Evolutionary conservation across 2,113 vertebrate species (phyloP).

Genomic region (Cheirogaleus medius): DNA sequence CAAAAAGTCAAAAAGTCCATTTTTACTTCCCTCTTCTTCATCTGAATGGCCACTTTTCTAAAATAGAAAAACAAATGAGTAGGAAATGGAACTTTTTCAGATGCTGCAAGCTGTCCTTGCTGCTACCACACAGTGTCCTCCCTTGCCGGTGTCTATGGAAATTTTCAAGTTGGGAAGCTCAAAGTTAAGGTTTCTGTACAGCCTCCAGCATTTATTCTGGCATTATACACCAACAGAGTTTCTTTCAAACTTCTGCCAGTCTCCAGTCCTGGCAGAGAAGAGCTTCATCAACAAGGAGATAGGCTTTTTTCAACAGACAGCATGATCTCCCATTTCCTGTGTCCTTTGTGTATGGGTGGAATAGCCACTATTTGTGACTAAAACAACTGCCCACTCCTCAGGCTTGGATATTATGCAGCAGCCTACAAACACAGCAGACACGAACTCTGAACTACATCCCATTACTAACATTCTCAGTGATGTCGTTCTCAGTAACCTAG

Average conservation of each 20-base stretch:
- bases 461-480: not conserved
- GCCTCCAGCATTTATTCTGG: not conserved
- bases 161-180: not conserved
- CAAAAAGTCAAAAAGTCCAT: not conserved
- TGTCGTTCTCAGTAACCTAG: not conserved
- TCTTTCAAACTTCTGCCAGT: not conserved
- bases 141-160: not conserved
- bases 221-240: not conserved
- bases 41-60: not conserved
- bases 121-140: not conserved
- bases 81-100: not conserved
- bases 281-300: not conserved
- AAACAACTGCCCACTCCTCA: not conserved
- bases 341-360: not conserved
- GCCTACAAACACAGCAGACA: not conserved
- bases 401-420: conserved; percentile 12
- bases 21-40: not conserved
- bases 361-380: not conserved
- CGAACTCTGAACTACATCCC: not conserved
- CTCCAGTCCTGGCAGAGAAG: not conserved
- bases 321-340: not conserved
- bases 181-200: not conserved
- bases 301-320: not conserved
- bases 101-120: not conserved
- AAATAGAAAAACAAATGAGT: conserved; percentile 8